phyloP scores from a whole-genome alignment of 2,888 invertebrate species.

The Conchocele bisecta region DNA sequence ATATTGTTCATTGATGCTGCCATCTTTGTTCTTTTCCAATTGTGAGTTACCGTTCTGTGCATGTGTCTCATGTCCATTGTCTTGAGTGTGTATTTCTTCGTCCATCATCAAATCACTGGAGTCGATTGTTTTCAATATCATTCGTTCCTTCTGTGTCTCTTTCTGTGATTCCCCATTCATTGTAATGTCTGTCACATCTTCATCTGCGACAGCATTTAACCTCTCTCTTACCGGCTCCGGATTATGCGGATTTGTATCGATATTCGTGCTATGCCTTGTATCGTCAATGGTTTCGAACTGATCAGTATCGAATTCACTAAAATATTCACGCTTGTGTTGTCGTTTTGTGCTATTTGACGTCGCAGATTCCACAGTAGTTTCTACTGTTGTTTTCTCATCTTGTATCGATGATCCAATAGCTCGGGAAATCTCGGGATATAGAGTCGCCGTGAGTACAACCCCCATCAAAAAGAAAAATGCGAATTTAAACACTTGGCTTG shows the following conservation, averaged over 20 bases:
- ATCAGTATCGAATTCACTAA: no score
- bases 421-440: constrained; percentile 43
- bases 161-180: neutral
- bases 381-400: neutral
- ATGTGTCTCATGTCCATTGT: no score
- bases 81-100: no score
- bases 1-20: no score
- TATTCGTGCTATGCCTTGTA: no score
- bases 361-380: neutral
- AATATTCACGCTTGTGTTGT: no score
- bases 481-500: constrained; percentile 48
- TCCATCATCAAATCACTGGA: no score
- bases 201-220: neutral
- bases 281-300: constrained; percentile 5
- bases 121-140: neutral
- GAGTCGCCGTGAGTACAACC: constrained; percentile 35
- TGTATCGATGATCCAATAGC: constrained; percentile 13
- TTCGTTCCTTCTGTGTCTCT: neutral
- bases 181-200: neutral
- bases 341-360: no score
- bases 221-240: neutral
- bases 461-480: constrained; percentile 55
- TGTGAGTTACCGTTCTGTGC: no score
- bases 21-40: no score
- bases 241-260: no score